A percentile compares a stretch with the other conserved stretches of the same genome.
Evolutionary conservation across 2,888 invertebrate genomes (phyloP).

Genomic region (Stenotaenia linearis): DNA sequence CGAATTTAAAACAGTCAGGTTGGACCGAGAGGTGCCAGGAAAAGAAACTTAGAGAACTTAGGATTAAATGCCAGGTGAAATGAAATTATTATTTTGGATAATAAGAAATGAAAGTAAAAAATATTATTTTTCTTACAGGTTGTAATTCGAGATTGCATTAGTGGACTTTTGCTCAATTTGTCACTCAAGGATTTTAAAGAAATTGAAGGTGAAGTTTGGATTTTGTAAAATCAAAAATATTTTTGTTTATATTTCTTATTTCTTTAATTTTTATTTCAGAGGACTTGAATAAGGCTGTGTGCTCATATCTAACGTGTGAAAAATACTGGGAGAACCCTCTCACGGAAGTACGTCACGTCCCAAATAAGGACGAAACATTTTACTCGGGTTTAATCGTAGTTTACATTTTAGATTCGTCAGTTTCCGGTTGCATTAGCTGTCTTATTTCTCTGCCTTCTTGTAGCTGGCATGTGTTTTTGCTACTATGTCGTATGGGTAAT

Average conservation of each 20-base stretch:
- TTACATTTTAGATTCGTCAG: slow-evolving; percentile 50
- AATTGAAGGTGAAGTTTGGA: slow-evolving; percentile 63
- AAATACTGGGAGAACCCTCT: slow-evolving; percentile 83
- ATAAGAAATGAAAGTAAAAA: background rate
- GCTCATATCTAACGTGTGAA: slow-evolving; percentile 88
- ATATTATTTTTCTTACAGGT: slow-evolving; percentile 49
- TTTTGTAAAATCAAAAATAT: background rate
- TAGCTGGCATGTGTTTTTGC: slow-evolving; percentile 77
- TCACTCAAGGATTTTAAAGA: slow-evolving; percentile 77
- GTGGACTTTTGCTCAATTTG: slow-evolving; percentile 69
- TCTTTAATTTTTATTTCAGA: too few relatives aligned
- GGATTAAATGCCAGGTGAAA: slow-evolving; percentile 43
- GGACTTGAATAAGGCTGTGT: slow-evolving; percentile 79
- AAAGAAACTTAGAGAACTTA: slow-evolving; percentile 43
- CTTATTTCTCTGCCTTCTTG: slow-evolving; percentile 60
- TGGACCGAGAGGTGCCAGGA: slow-evolving; percentile 42
- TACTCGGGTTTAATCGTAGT: background rate
- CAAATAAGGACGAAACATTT: background rate
- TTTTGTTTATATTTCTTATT: slow-evolving; percentile 32
- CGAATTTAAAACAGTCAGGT: slow-evolving; percentile 49
- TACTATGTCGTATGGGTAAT: slow-evolving; percentile 89
- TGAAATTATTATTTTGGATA: too few relatives aligned
- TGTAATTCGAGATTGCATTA: slow-evolving; percentile 74
- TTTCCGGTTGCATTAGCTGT: slow-evolving; percentile 76
- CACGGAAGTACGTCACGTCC: background rate